Evolutionary conservation across 2,797 vertebrate species (phyloP).

Genomic region (Danio choprae): DNA sequence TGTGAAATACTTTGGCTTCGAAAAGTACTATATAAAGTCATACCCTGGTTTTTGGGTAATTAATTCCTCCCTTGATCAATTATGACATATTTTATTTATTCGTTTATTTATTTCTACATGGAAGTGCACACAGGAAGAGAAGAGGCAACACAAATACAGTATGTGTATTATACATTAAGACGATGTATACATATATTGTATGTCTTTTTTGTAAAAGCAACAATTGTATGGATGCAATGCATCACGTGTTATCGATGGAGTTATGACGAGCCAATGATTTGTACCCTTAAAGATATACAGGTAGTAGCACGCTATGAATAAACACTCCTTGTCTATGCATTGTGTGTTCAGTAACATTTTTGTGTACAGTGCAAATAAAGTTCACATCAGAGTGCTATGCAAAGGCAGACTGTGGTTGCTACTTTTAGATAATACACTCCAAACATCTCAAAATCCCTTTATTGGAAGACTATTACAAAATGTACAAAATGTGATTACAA

Average conservation of each 20-base stretch:
- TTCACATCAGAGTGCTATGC: conserved; percentile 63
- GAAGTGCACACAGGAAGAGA: conserved; percentile 60
- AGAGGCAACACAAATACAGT: conserved; percentile 68
- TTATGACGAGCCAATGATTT: conserved; percentile 78
- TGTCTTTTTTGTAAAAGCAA: conserved; percentile 85
- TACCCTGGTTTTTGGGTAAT: conserved; percentile 64
- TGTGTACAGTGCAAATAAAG: conserved; percentile 60
- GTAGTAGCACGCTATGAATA: conserved; percentile 79
- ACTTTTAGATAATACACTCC: conserved; percentile 29
- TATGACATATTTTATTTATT: conserved; percentile 66
- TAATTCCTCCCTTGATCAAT: conserved; percentile 52
- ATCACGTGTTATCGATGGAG: conserved; percentile 82
- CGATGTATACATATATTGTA: conserved; percentile 79
- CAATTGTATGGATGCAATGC: conserved; percentile 86
- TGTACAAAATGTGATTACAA: conserved; percentile 37
- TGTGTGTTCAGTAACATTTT: conserved; percentile 71
- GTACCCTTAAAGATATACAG: conserved; percentile 76
- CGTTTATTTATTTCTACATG: conserved; percentile 26
- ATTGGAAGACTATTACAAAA: conserved; percentile 30
- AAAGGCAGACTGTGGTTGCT: conserved; percentile 50
- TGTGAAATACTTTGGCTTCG: conserved; percentile 69
- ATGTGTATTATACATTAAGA: conserved; percentile 77
- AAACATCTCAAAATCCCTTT: conserved; percentile 33
- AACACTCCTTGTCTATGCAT: conserved; percentile 88
- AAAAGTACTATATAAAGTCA: conserved; percentile 8